Percentiles rank a stretch among this genome's conserved stretches.
Conservation (phyloP, 2,888 invertebrate genomes). For the Vannuccia rotundouncinata region DNA sequence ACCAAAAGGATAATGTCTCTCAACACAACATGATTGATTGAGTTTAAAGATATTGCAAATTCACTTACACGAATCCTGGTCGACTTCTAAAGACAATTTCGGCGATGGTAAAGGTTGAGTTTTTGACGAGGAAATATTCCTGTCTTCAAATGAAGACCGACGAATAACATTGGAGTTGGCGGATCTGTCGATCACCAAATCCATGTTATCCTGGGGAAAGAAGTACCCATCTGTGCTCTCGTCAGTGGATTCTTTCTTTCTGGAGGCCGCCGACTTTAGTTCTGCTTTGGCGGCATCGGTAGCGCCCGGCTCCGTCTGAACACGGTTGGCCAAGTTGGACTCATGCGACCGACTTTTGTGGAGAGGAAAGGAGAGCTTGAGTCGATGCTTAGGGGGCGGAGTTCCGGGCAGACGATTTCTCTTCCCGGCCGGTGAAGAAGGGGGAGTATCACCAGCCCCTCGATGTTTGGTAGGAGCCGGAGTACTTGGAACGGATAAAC, state of each 20-base stretch:
- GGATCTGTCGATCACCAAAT: background rate
- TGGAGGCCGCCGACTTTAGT: background rate
- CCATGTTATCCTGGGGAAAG: background rate
- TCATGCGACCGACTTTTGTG: conserved; percentile 3
- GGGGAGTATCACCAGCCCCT: background rate
- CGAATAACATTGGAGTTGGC: background rate
- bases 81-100: background rate
- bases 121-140: background rate
- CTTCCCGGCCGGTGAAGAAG: background rate
- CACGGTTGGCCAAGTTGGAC: conserved; percentile 21
- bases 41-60: no score
- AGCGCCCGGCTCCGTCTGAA: background rate
- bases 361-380: background rate
- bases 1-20: no score
- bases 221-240: background rate
- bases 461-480: background rate
- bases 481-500: background rate
- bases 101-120: background rate
- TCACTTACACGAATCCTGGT: conserved; percentile 1
- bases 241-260: background rate
- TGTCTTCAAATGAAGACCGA: conserved; percentile 3
- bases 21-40: no score
- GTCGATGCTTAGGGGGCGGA: conserved; percentile 10
- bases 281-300: background rate
- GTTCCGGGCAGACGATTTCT: conserved; percentile 9